phyloP scores from a whole-genome alignment of 2,113 vertebrate genomes.

The Oceanodroma tethys region DNA sequence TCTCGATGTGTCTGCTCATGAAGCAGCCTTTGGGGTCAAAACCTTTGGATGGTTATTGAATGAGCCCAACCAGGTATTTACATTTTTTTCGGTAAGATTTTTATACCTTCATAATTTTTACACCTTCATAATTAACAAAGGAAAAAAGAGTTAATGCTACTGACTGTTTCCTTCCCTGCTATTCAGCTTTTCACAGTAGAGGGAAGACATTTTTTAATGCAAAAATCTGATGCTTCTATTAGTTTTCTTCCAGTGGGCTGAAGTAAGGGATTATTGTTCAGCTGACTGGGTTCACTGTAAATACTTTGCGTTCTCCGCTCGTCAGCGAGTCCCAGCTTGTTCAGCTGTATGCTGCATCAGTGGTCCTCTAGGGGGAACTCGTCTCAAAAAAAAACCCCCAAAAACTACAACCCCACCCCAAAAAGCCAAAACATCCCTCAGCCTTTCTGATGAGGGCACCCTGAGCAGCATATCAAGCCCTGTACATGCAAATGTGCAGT shows the following conservation, averaged over 20 bases:
- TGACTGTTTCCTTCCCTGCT: neutral
- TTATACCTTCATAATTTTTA: neutral
- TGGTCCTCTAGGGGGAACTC: neutral
- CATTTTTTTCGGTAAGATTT: neutral
- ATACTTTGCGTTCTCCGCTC: neutral
- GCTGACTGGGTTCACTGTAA: neutral
- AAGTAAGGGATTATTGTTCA: neutral
- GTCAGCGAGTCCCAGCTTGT: neutral
- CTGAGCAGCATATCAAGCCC: neutral
- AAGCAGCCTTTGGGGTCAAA: conserved; percentile 87
- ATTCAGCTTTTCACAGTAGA: neutral
- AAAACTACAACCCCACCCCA: neutral
- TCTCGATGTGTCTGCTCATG: conserved; percentile 79
- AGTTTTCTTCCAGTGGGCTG: neutral
- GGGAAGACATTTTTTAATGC: neutral
- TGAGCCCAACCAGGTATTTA: conserved; percentile 89
- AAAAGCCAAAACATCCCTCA: neutral
- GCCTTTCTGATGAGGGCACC: neutral
- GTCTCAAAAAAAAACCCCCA: neutral
- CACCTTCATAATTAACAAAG: neutral
- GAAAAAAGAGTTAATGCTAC: neutral
- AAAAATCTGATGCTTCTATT: neutral
- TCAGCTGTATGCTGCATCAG: neutral
- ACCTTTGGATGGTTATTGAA: conserved; percentile 87
- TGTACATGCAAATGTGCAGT: rapidly evolving